These are phyloP conservation scores for Pseudonaja textilis DNA, from an alignment of 2,113 vertebrate species.

Conservation along the genomic window DNA sequence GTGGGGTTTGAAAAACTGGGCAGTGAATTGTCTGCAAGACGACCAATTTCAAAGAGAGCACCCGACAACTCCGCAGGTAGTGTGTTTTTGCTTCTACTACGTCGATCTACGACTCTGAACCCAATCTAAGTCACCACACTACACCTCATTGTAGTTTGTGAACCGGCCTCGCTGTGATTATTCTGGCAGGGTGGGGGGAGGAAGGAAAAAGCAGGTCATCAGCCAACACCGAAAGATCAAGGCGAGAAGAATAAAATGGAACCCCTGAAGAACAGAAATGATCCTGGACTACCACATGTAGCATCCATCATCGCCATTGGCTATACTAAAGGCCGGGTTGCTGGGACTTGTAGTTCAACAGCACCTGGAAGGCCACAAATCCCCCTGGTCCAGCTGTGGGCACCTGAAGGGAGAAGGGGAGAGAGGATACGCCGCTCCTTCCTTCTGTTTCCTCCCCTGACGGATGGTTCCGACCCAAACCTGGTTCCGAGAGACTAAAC, in stretches of 20 bases:
- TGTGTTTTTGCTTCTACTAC: no score
- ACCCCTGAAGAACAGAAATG: not conserved
- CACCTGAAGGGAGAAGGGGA: not conserved
- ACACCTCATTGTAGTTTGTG: not conserved
- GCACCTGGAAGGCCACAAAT: not conserved
- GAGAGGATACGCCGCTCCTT: not conserved
- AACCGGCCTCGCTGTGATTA: not conserved
- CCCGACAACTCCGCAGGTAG: no score
- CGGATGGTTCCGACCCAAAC: no score
- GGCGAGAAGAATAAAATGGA: not conserved
- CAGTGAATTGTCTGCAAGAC: not conserved
- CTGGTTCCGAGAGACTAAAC: no score
- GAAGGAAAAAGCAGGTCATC: not conserved
- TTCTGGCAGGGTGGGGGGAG: not conserved
- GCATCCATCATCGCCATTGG: not conserved
- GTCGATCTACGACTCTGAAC: not conserved
- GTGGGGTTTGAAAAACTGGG: not conserved
- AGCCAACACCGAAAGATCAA: not conserved
- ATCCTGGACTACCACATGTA: not conserved
- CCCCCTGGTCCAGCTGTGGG: not conserved
- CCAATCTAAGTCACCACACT: not conserved
- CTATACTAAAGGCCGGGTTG: not conserved
- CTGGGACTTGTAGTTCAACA: not conserved
- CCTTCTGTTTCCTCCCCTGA: not conserved
- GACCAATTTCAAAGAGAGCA: no score